Conservation (phyloP, 2,797 vertebrate species). For the Labroides dimidiatus region DNA sequence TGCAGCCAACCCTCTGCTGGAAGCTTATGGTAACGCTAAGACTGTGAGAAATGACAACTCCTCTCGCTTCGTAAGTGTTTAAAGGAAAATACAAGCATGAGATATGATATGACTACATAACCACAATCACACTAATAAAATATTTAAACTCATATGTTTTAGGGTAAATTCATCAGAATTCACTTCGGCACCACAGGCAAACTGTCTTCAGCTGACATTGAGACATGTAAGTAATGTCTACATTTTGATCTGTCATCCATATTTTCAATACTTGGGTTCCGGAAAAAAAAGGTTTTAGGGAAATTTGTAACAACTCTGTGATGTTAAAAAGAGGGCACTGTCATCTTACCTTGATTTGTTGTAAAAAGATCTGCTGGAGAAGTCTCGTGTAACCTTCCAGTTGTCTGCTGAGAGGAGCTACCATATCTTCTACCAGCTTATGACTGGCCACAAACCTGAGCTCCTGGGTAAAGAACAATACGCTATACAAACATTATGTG, state of each 20-base stretch:
- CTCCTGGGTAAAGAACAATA: conserved; percentile 70
- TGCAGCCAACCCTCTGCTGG: conserved; percentile 87
- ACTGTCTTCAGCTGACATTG: conserved; percentile 64
- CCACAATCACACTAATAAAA: no score
- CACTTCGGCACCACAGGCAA: conserved; percentile 53
- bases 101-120: no score
- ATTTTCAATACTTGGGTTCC: no score
- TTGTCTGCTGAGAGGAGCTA: conserved; percentile 91
- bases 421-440: conserved; percentile 93
- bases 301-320: no score
- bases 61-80: conserved; percentile 75
- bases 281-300: no score
- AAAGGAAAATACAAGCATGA: no score
- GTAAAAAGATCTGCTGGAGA: conserved; percentile 87
- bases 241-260: no score
- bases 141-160: neutral
- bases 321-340: no score
- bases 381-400: conserved; percentile 91
- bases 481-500: neutral
- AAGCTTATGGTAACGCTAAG: conserved; percentile 91
- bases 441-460: conserved; percentile 90
- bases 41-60: conserved; percentile 92
- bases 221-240: conserved; percentile 46
- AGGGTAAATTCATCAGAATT: conserved; percentile 64
- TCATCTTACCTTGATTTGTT: neutral